Percentiles rank a stretch among this genome's conserved stretches.
phyloP scores from a whole-genome alignment of 2,888 invertebrate species.

The Drosophila anomelani region DNA sequence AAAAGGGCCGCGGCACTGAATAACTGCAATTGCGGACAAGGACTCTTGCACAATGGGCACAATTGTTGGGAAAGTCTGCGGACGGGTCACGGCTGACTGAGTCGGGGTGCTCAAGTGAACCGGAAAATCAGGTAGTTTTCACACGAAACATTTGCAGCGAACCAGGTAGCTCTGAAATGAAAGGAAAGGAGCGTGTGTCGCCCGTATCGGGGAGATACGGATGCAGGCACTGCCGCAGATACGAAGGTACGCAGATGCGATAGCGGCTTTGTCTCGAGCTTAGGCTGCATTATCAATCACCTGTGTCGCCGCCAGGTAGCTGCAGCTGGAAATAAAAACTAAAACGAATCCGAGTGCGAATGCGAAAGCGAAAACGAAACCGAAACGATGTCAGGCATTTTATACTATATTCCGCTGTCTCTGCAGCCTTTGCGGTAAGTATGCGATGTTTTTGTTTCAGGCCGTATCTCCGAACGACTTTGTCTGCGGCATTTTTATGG shows the following conservation, averaged over 20 bases:
- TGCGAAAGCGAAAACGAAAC: conserved; percentile 18
- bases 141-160: conserved; percentile 57
- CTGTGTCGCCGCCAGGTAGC: conserved; percentile 54
- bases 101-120: conserved; percentile 44
- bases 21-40: conserved; percentile 51
- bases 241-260: conserved; percentile 25
- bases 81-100: conserved; percentile 70
- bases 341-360: conserved; percentile 8
- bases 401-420: conserved; percentile 44
- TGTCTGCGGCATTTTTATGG: conserved; percentile 70
- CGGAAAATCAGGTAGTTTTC: conserved; percentile 76
- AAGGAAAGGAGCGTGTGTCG: conserved; percentile 50
- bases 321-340: conserved; percentile 40
- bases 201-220: conserved; percentile 54
- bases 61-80: conserved; percentile 62
- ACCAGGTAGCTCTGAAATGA: conserved; percentile 28
- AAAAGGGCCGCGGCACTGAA: conserved; percentile 62
- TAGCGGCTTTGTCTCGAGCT: conserved; percentile 43
- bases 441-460: conserved; percentile 38
- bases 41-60: conserved; percentile 66
- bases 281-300: conserved; percentile 74
- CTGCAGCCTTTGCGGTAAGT: conserved; percentile 35
- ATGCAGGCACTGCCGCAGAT: conserved; percentile 22
- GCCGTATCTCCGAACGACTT: conserved; percentile 40
- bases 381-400: conserved; percentile 55